Conservation (phyloP, 2,113 vertebrate genomes). For the Piprites chloris region DNA sequence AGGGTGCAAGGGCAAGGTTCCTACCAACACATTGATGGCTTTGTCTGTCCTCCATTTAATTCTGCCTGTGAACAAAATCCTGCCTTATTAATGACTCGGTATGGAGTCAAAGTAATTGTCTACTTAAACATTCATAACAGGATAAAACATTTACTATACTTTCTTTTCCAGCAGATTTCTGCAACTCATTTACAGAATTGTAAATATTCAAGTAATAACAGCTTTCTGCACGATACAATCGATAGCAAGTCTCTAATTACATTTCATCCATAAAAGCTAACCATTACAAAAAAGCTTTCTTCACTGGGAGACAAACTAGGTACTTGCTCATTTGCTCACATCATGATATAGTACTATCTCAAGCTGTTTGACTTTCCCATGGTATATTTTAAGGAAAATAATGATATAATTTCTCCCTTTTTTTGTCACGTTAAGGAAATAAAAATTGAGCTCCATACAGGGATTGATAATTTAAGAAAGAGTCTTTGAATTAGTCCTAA, state of each 20-base stretch:
- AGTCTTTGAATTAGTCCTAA: not conserved
- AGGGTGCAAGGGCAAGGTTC: not conserved
- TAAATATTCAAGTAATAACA: not conserved
- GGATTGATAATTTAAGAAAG: not conserved
- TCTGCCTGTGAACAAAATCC: not conserved
- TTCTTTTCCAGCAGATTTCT: not conserved
- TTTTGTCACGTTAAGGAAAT: not conserved
- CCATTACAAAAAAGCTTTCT: not conserved
- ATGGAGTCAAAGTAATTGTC: not conserved
- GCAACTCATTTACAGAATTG: not conserved
- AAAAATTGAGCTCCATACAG: not conserved
- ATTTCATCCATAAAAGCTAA: not conserved
- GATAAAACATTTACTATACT: not conserved
- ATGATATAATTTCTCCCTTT: not conserved
- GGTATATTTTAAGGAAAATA: slow-evolving; percentile 4
- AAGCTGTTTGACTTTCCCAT: slow-evolving; percentile 13
- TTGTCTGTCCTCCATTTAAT: not conserved
- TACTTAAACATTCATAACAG: not conserved
- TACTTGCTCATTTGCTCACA: not conserved
- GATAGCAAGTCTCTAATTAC: slow-evolving; percentile 24
- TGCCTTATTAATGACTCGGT: not conserved
- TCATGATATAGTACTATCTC: not conserved
- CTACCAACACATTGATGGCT: not conserved
- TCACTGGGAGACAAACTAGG: not conserved
- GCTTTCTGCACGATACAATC: not conserved